A percentile compares a stretch with the other conserved stretches of the same genome.
Evolutionary conservation across 2,113 vertebrate genomes (phyloP).

Genomic region (Ciconia boyciana): DNA sequence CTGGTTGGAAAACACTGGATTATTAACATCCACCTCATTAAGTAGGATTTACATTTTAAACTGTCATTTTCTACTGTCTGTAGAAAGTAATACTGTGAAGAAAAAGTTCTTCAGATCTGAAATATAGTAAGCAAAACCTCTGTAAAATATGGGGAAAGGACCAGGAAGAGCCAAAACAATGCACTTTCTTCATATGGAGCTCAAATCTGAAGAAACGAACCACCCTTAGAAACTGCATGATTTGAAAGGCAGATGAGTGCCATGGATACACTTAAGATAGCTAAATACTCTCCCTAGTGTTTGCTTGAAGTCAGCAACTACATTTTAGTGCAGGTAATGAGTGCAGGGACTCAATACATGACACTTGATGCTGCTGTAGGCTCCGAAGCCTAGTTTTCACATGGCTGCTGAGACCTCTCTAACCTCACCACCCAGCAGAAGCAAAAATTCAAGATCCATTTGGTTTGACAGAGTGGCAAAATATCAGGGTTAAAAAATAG

Average conservation of each 20-base stretch:
- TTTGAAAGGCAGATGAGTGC: neutral
- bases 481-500: neutral
- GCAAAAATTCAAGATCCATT: neutral
- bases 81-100: neutral
- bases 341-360: too few relatives aligned
- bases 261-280: neutral
- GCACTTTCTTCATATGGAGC: neutral
- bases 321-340: neutral
- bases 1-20: neutral
- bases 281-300: neutral
- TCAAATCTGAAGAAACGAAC: neutral
- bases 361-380: neutral
- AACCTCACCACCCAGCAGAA: neutral
- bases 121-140: neutral
- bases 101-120: neutral
- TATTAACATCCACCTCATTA: neutral
- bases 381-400: neutral
- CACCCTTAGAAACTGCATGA: neutral
- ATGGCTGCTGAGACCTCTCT: neutral
- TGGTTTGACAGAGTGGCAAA: neutral
- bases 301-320: neutral
- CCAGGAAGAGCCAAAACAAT: neutral
- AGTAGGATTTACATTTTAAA: neutral
- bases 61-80: too few relatives aligned
- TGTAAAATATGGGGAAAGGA: neutral